Conservation (phyloP, 2,888 invertebrate genomes). For the Venustoraphidia nigricollis region DNA sequence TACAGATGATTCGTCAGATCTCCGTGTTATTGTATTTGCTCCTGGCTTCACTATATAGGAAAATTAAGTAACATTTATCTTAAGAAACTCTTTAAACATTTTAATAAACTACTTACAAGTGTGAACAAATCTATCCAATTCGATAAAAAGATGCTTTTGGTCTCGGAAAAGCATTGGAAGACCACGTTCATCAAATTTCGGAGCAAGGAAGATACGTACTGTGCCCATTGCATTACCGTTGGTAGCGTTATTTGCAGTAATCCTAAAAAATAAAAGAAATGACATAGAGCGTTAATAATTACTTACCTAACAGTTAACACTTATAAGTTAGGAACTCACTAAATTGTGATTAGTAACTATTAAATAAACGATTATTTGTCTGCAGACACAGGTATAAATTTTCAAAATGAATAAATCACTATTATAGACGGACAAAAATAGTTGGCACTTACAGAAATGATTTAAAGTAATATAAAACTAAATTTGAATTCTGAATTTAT, state of each 20-base stretch:
- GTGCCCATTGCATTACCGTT: conserved; percentile 38
- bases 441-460: no score
- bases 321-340: no score
- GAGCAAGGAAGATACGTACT: conserved; percentile 53
- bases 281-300: no score
- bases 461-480: no score
- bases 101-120: conserved; percentile 32
- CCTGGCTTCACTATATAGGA: conserved; percentile 46
- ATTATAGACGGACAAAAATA: no score
- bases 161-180: conserved; percentile 43
- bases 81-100: background rate
- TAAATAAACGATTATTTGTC: no score
- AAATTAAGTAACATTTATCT: conserved; percentile 5
- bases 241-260: conserved; percentile 40
- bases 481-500: background rate
- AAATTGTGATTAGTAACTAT: no score
- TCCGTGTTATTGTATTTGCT: conserved; percentile 45
- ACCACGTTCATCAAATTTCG: conserved; percentile 48
- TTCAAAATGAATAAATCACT: no score
- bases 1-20: conserved; percentile 57
- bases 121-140: conserved; percentile 54
- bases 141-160: conserved; percentile 50
- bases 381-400: no score
- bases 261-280: conserved; percentile 18
- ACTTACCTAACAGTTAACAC: no score